Evolutionary conservation across 2,888 invertebrate genomes (phyloP).

Genomic region (Mythimna pallens): DNA sequence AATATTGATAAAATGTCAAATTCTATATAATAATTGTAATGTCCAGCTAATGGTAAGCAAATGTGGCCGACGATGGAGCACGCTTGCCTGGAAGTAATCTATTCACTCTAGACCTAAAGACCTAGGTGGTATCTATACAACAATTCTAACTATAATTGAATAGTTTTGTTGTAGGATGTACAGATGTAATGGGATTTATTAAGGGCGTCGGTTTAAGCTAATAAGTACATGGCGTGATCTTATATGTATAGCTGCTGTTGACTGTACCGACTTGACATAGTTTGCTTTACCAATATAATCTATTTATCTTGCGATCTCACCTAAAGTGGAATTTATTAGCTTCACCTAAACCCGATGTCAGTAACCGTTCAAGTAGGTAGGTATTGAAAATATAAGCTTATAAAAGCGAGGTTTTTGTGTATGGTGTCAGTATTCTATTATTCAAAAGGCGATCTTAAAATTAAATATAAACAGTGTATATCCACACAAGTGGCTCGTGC

Average conservation of each 20-base stretch:
- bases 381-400: not conserved
- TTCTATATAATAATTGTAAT: no score
- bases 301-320: slow-evolving; percentile 33
- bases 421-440: not conserved
- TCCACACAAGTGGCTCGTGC: not conserved
- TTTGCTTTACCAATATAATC: slow-evolving; percentile 40
- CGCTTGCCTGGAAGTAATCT: no score
- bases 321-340: slow-evolving; percentile 28
- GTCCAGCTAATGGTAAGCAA: no score
- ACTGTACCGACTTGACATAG: slow-evolving; percentile 11
- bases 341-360: slow-evolving; percentile 9
- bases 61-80: no score
- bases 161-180: not conserved
- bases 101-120: no score
- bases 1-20: no score
- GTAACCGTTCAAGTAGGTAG: not conserved
- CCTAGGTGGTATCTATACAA: no score
- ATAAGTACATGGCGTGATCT: not conserved
- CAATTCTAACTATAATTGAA: not conserved
- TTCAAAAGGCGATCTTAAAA: slow-evolving; percentile 2
- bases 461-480: slow-evolving; percentile 6
- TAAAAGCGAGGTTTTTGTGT: not conserved
- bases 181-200: not conserved
- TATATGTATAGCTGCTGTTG: not conserved
- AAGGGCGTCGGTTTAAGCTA: not conserved